These are phyloP conservation scores for Coptodon rendalli DNA, from an alignment of 2,113 vertebrate genomes.

Conservation along the genomic window DNA sequence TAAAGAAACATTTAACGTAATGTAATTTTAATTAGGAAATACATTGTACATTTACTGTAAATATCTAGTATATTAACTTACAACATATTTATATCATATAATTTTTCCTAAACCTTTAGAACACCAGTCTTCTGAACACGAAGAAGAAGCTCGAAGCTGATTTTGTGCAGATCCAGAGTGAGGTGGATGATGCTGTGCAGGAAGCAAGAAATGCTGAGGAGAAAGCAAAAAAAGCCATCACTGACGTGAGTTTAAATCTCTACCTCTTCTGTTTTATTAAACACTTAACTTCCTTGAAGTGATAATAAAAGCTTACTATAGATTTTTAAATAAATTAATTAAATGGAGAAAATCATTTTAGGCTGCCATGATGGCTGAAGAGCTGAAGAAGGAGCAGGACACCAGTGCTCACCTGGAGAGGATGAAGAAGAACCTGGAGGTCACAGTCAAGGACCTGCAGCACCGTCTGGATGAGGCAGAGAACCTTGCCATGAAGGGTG, in stretches of 20 bases:
- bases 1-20: not conserved
- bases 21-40: not conserved
- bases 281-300: not conserved
- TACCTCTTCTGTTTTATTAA: not conserved
- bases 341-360: not conserved
- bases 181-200: constrained; percentile 60
- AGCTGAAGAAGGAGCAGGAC: constrained; percentile 88
- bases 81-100: not conserved
- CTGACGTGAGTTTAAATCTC: constrained; percentile 63
- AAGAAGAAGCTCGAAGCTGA: constrained; percentile 64
- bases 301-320: not conserved
- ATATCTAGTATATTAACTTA: not conserved
- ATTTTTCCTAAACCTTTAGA: constrained; percentile 14
- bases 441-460: constrained; percentile 74
- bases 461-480: constrained; percentile 90
- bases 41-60: not conserved
- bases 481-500: constrained; percentile 81
- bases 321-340: not conserved
- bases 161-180: constrained; percentile 54
- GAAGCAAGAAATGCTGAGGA: constrained; percentile 83
- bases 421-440: constrained; percentile 96
- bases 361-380: constrained; percentile 85
- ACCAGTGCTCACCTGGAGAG: constrained; percentile 87
- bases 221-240: constrained; percentile 94
- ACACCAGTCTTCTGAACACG: constrained; percentile 61